Evolutionary conservation across 2,888 invertebrate genomes (phyloP).

Genomic region (Zaprionus obscuricornis): DNA sequence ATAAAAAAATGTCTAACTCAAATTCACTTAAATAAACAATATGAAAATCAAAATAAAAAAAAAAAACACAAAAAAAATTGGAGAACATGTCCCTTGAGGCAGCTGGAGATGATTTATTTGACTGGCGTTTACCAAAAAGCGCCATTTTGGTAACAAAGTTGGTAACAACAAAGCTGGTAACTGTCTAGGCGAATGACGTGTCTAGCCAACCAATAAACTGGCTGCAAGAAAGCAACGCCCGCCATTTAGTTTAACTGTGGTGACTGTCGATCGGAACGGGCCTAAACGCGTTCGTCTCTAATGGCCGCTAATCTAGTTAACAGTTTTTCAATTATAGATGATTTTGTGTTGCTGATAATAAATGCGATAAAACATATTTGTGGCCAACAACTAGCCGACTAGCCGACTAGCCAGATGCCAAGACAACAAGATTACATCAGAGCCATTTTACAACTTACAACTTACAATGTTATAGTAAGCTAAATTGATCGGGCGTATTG

Average conservation of each 20-base stretch:
- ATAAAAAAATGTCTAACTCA: slow-evolving; percentile 59
- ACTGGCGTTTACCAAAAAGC: slow-evolving; percentile 33
- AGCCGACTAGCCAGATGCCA: slow-evolving; percentile 35
- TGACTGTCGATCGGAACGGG: slow-evolving; percentile 10
- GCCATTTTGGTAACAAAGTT: slow-evolving; percentile 54
- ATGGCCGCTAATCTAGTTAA: slow-evolving; percentile 76
- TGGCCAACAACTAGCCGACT: slow-evolving; percentile 42
- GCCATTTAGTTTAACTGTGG: slow-evolving; percentile 34
- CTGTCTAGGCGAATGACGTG: slow-evolving; percentile 43
- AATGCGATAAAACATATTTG: slow-evolving; percentile 75
- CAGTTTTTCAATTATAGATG: slow-evolving; percentile 77
- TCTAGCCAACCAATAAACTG: slow-evolving; percentile 46
- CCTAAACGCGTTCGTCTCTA: slow-evolving; percentile 60
- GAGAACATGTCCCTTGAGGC: slow-evolving; percentile 67
- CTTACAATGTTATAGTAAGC: not conserved
- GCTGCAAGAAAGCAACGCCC: slow-evolving; percentile 40
- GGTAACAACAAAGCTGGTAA: slow-evolving; percentile 24
- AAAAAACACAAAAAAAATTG: slow-evolving; percentile 52
- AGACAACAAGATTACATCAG: slow-evolving; percentile 62
- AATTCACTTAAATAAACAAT: slow-evolving; percentile 70
- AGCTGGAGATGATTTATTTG: slow-evolving; percentile 58
- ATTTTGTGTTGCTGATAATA: slow-evolving; percentile 75
- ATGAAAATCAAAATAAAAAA: slow-evolving; percentile 36
- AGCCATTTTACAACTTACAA: slow-evolving; percentile 22
- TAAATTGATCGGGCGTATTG: slow-evolving; percentile 61